Conservation (phyloP, 64 coral and sea anemone genomes). For the Stylophora pistillata region DNA sequence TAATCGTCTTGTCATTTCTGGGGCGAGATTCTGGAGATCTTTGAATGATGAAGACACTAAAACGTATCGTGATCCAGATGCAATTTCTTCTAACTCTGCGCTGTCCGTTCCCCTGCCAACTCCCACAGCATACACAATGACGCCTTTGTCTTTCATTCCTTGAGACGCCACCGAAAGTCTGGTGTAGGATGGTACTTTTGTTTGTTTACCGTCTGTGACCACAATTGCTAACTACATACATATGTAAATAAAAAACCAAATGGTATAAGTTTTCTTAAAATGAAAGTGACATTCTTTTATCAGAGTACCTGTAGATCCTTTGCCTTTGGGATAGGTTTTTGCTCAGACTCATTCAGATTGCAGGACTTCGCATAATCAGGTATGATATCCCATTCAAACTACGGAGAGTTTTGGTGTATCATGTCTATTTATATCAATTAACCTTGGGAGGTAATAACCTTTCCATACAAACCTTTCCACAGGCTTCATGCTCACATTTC, state of each 20-base stretch:
- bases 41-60: constrained; percentile 35
- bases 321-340: too few species aligned
- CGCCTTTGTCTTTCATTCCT: constrained; percentile 35
- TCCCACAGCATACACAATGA: constrained; percentile 25
- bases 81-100: constrained; percentile 20
- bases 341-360: too few species aligned
- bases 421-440: too few species aligned
- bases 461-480: too few species aligned
- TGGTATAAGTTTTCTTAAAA: too few species aligned
- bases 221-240: not conserved
- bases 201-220: constrained; percentile 39
- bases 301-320: too few species aligned
- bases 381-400: too few species aligned
- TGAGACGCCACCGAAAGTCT: constrained; percentile 12
- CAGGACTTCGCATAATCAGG: too few species aligned
- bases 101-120: not conserved
- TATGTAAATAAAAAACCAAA: not conserved
- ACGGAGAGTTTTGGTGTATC: too few species aligned
- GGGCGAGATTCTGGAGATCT: constrained; percentile 27
- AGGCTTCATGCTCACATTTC: too few species aligned
- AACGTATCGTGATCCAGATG: constrained; percentile 3
- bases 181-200: constrained; percentile 6
- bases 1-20: not conserved
- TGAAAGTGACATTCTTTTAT: too few species aligned
- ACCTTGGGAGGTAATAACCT: too few species aligned